These are phyloP conservation scores for Tachystola acroxantha DNA, from an alignment of 2,888 invertebrate species.

Conservation along the genomic window DNA sequence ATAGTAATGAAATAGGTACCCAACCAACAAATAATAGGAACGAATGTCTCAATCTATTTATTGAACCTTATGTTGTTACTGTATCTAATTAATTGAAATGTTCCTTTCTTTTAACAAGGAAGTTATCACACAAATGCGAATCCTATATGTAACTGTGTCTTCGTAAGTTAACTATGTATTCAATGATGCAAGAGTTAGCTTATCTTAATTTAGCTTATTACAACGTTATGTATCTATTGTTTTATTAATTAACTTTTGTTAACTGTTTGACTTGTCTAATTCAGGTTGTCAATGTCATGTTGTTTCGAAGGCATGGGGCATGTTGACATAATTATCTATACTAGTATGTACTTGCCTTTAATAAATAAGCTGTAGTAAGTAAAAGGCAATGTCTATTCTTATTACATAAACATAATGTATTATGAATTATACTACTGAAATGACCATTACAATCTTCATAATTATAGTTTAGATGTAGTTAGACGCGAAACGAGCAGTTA, in stretches of 20 bases:
- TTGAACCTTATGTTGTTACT: too few relatives aligned
- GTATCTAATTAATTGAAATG: too few relatives aligned
- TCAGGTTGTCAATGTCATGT: constrained; percentile 8
- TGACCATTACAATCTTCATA: constrained; percentile 10
- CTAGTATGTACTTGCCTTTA: background rate
- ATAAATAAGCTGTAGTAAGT: background rate
- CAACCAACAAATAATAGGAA: too few relatives aligned
- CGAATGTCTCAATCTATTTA: too few relatives aligned
- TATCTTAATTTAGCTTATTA: background rate
- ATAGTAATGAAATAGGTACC: too few relatives aligned
- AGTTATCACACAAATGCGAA: too few relatives aligned
- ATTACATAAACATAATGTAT: constrained; percentile 7
- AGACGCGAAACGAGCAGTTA: background rate
- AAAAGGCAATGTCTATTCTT: constrained; percentile 1
- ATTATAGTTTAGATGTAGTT: constrained; percentile 4
- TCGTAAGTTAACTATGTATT: too few relatives aligned
- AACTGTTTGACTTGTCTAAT: constrained; percentile 6
- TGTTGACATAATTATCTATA: background rate
- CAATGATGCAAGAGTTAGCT: background rate
- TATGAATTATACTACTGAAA: constrained; percentile 6
- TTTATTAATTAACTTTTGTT: constrained; percentile 13
- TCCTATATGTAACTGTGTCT: too few relatives aligned
- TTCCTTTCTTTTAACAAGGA: too few relatives aligned
- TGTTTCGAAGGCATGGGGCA: background rate
- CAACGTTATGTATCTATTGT: constrained; percentile 9